Evolutionary conservation across 2,113 vertebrate species (phyloP), one percentile per base, ranked within the genome.

Genomic region (Heterotis niloticus): DNA sequence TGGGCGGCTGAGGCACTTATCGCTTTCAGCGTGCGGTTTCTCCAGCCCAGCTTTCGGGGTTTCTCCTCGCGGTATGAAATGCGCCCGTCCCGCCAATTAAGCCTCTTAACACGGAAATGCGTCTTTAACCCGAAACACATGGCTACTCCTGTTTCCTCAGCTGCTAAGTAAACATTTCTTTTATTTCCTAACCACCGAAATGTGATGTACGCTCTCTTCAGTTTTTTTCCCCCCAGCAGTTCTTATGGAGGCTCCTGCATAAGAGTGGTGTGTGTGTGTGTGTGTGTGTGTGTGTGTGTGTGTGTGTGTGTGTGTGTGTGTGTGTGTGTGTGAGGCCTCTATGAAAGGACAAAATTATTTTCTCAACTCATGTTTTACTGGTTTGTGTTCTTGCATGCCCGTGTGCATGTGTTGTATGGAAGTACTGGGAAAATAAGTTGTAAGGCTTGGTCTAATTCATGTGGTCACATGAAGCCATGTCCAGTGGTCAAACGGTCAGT

Each of bases 141-240:
- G 91, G 89, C 81, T 91, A 91, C 90, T 93, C 90, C 90, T 92
- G 94, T 95, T 96, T 93, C 94, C 88, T 94, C 93, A 91, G 92
- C 94, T 94, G 94, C 94, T 91, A 92, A 92, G 91, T 92, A 93
- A 95, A 94, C 93, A 93, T 93, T 93, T 94, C 90, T 93, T 91
- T 88, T 85, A 83, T 82, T 86, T 83, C 83, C 82, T 89, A 90
- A 90, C 90, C 90, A 34, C 90, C 87, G 84, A 84, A 81, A 86
- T 90, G 86, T 62, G 77, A 84, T 79, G 78, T 83, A 83, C 79
- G 23, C 83, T 79, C 85, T 85, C 82, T 85, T 77, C 67, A 78
- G 88, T 86, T 86, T 76, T 80, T 26, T 54, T 72, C n/a, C 59
- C 18, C 18, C 18, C 82, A 83, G 80, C 83, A 81, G 79, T 87